These are phyloP conservation scores for Alouatta palliata DNA, from an alignment of 2,113 vertebrate species.

Conservation along the genomic window DNA sequence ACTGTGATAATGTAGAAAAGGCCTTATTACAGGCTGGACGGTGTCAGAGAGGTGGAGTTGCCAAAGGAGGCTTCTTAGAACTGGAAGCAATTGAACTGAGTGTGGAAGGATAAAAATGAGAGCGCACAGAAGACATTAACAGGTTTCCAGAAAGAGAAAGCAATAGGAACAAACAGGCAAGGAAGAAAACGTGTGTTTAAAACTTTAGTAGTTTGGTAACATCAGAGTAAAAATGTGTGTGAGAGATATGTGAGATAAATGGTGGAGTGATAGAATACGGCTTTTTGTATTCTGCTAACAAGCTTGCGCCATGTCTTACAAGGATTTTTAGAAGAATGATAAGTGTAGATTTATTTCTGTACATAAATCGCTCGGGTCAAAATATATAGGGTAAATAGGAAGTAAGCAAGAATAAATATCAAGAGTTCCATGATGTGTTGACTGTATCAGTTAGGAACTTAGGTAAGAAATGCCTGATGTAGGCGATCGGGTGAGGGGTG, in stretches of 20 bases:
- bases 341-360: background rate
- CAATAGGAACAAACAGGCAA: background rate
- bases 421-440: background rate
- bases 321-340: background rate
- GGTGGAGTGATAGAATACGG: background rate
- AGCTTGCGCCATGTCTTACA: too few species aligned
- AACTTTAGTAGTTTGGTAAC: background rate
- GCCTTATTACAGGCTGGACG: rapidly evolving
- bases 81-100: background rate
- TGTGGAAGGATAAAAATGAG: background rate
- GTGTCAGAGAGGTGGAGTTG: background rate
- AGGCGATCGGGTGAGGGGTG: too few species aligned
- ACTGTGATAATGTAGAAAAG: background rate
- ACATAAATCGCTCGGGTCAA: background rate
- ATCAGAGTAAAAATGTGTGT: background rate
- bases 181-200: background rate
- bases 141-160: background rate
- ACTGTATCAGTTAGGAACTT: background rate
- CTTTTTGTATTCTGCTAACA: background rate
- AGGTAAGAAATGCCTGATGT: background rate
- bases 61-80: background rate
- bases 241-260: background rate
- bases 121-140: background rate
- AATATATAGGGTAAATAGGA: background rate
- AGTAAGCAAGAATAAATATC: background rate